These are phyloP conservation scores for Drosophila mulleri DNA, from an alignment of 2,888 invertebrate genomes.

Conservation along the genomic window DNA sequence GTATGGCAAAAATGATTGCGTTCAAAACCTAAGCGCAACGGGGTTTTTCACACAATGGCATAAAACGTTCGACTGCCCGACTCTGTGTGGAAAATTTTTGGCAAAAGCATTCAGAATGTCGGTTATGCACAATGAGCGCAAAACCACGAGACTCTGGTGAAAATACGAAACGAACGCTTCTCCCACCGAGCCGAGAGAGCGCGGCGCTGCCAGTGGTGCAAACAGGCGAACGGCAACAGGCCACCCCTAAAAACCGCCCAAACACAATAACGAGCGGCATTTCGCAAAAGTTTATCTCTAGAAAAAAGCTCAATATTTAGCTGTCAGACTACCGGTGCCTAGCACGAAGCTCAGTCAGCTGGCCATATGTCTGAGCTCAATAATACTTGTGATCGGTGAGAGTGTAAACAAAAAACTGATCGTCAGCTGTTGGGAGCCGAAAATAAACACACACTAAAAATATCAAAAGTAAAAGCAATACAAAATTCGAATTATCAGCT, in stretches of 20 bases:
- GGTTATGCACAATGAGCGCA: slow-evolving; percentile 60
- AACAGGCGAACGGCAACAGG: slow-evolving; percentile 45
- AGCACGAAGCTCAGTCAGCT: slow-evolving; percentile 28
- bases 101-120: slow-evolving; percentile 56
- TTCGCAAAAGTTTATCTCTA: slow-evolving; percentile 41
- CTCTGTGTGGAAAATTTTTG: slow-evolving; percentile 65
- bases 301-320: slow-evolving; percentile 36
- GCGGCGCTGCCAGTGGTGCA: slow-evolving; percentile 13
- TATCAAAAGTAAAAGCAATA: neutral
- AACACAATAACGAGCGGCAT: slow-evolving; percentile 20
- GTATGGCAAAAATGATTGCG: slow-evolving; percentile 55
- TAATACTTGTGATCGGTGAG: slow-evolving; percentile 1
- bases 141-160: slow-evolving; percentile 44
- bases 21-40: slow-evolving; percentile 30
- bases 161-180: slow-evolving; percentile 23
- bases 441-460: neutral
- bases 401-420: slow-evolving; percentile 64
- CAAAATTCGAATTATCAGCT: slow-evolving; percentile 42
- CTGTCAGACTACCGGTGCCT: neutral
- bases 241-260: slow-evolving; percentile 66
- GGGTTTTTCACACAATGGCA: slow-evolving; percentile 52
- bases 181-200: slow-evolving; percentile 37
- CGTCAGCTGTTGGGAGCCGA: slow-evolving; percentile 58
- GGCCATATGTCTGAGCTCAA: slow-evolving; percentile 34
- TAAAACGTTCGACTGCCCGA: slow-evolving; percentile 58